Percentiles rank a stretch among this genome's conserved stretches.
Evolutionary conservation across 2,888 invertebrate species (phyloP).

Genomic region (Ichneumon xanthorius): DNA sequence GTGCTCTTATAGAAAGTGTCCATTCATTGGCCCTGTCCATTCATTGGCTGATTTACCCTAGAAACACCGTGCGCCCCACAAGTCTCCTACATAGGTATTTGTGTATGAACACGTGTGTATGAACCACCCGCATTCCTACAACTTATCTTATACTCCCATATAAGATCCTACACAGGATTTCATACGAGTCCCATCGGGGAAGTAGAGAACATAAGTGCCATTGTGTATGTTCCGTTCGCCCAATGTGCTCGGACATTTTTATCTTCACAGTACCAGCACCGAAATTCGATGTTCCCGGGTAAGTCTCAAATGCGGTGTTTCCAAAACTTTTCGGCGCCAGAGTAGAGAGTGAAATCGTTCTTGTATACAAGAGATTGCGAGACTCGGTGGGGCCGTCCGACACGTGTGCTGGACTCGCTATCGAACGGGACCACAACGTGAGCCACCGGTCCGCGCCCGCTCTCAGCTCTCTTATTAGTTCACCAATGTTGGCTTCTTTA

Average conservation of each 20-base stretch:
- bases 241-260: background rate
- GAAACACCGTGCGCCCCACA: no score
- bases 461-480: slow-evolving; percentile 66
- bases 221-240: background rate
- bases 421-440: slow-evolving; percentile 51
- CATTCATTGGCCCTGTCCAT: no score
- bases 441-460: slow-evolving; percentile 46
- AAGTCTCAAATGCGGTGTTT: background rate
- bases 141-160: no score
- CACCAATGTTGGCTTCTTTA: slow-evolving; percentile 70
- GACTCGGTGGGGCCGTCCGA: slow-evolving; percentile 7
- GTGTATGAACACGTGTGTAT: no score
- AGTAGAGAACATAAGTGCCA: background rate
- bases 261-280: background rate
- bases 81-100: no score
- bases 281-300: background rate
- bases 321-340: background rate
- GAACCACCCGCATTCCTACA: no score
- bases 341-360: background rate
- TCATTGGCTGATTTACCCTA: no score
- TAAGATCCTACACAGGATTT: no score
- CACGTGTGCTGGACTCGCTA: slow-evolving; percentile 57
- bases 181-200: background rate
- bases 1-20: no score
- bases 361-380: slow-evolving; percentile 10